These are phyloP conservation scores for Porites cylindrica DNA, from an alignment of 92 coral and sea anemone genomes.

Conservation along the genomic window DNA sequence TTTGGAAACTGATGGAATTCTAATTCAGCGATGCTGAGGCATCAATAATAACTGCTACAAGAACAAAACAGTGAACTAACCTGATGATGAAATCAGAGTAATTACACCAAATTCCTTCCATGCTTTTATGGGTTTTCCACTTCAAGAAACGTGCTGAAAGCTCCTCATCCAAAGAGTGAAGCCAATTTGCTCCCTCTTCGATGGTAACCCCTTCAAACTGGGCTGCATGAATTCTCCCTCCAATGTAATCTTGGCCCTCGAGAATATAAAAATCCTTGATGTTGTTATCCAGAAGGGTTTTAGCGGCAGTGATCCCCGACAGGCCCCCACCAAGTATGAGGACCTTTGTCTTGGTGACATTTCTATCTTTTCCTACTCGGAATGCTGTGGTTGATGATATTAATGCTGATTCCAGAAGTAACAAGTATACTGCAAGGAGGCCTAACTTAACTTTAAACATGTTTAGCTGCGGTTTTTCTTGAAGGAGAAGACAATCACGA, in stretches of 20 bases:
- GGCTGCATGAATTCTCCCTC: slow-evolving; percentile 76
- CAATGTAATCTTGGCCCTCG: slow-evolving; percentile 87
- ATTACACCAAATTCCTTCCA: slow-evolving; percentile 42
- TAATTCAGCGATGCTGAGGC: too few species aligned
- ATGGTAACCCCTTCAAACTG: slow-evolving; percentile 59
- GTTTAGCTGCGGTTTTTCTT: too few species aligned
- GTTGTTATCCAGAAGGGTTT: slow-evolving; percentile 69
- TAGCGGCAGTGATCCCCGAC: slow-evolving; percentile 86
- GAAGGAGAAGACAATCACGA: too few species aligned
- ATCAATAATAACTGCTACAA: background rate
- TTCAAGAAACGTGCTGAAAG: slow-evolving; percentile 30
- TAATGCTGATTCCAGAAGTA: too few species aligned
- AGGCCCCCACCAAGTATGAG: slow-evolving; percentile 89
- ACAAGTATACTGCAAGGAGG: too few species aligned
- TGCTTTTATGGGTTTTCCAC: slow-evolving; percentile 8
- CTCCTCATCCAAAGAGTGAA: slow-evolving; percentile 70
- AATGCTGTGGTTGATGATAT: too few species aligned
- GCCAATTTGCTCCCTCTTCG: slow-evolving; percentile 91
- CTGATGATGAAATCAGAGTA: slow-evolving; percentile 60
- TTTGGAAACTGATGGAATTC: too few species aligned
- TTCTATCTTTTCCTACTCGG: background rate
- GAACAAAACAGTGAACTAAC: slow-evolving; percentile 11
- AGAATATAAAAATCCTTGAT: slow-evolving; percentile 78
- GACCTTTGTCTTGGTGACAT: slow-evolving; percentile 44
- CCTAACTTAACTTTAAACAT: too few species aligned